Evolutionary conservation across 2,113 vertebrate species (phyloP).

Genomic region (Carassius carassius): DNA sequence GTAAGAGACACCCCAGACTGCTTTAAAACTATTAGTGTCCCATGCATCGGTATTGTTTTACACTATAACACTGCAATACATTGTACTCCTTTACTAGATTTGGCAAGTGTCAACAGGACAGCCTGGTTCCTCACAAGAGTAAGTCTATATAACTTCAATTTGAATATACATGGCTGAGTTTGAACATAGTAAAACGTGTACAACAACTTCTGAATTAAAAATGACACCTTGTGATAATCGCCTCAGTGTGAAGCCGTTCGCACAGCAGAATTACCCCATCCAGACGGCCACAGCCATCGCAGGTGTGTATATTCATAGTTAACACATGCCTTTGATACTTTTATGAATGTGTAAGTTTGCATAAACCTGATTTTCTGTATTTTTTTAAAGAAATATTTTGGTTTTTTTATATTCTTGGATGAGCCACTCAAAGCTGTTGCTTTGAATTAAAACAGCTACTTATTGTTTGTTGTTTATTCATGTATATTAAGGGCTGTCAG

Average conservation of each 20-base stretch:
- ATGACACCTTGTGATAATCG: not conserved
- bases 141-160: constrained; percentile 61
- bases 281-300: constrained; percentile 93
- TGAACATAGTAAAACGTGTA: too few species aligned
- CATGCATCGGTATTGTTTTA: not conserved
- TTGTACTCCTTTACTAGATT: constrained; percentile 72
- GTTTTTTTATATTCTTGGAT: not conserved
- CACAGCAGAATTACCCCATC: constrained; percentile 92
- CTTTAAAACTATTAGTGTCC: not conserved
- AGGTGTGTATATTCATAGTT: constrained; percentile 78
- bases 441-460: not conserved
- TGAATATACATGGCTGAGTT: not conserved
- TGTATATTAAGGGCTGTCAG: not conserved
- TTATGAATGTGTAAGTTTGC: not conserved
- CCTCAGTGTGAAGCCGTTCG: constrained; percentile 92
- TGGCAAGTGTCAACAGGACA: constrained; percentile 89
- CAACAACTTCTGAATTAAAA: not conserved
- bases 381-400: not conserved
- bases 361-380: not conserved
- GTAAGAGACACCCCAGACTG: constrained; percentile 70
- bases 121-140: constrained; percentile 91
- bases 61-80: not conserved
- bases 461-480: not conserved
- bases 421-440: not conserved
- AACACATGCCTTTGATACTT: not conserved